A percentile compares a stretch with the other conserved stretches of the same genome.
Evolutionary conservation across 2,113 vertebrate genomes (phyloP).

Genomic region (Falco punctatus): DNA sequence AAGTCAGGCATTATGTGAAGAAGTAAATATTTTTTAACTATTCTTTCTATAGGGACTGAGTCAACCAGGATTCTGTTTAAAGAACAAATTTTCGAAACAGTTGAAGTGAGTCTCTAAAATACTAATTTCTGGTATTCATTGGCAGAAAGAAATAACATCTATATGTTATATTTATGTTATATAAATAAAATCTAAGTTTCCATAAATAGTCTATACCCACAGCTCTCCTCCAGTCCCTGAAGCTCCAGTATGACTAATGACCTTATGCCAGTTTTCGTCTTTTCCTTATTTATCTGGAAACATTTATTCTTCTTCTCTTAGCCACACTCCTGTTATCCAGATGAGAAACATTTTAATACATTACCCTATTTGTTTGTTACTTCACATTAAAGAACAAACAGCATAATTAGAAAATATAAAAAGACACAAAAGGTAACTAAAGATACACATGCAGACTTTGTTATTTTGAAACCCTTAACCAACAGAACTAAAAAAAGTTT

Average conservation of each 20-base stretch:
- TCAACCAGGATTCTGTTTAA: neutral
- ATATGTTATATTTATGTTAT: no score
- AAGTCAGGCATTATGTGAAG: neutral
- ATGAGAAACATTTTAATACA: neutral
- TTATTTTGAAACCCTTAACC: neutral
- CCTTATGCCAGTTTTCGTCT: neutral
- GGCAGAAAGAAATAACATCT: neutral
- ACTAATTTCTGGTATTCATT: neutral
- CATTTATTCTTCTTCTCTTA: neutral
- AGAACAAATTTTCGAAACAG: neutral
- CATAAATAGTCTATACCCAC: neutral
- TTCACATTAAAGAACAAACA: neutral
- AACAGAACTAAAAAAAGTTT: neutral
- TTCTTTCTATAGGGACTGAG: neutral
- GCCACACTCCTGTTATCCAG: neutral
- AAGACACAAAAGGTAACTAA: neutral
- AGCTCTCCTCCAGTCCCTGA: neutral
- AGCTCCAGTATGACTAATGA: neutral
- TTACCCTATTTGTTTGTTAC: neutral
- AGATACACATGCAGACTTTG: neutral
- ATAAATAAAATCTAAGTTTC: neutral
- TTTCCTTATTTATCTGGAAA: neutral
- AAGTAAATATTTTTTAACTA: neutral
- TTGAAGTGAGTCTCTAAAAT: neutral
- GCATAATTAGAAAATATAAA: neutral